Conservation (phyloP, 2,888 invertebrate genomes). For the Deroplatys truncata region DNA sequence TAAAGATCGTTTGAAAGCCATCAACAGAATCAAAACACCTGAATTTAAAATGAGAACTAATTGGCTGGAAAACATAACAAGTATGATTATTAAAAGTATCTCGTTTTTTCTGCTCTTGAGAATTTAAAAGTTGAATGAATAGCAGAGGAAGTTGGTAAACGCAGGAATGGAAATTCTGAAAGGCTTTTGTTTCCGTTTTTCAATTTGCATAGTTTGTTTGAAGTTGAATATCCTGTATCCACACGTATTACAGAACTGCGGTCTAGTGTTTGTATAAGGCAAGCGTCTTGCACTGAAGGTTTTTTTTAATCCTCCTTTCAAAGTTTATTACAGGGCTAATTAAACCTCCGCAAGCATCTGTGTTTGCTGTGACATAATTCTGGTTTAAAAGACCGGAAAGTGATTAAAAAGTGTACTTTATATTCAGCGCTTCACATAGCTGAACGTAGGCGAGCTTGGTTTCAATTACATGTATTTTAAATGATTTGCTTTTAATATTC, state of each 20-base stretch:
- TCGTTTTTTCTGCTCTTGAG: background rate
- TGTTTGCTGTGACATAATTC: background rate
- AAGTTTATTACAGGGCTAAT: background rate
- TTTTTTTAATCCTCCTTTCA: background rate
- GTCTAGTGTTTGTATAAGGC: background rate
- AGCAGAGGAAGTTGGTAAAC: background rate
- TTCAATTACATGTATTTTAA: too few species aligned
- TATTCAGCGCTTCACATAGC: too few species aligned
- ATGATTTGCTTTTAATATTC: too few species aligned
- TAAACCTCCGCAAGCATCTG: background rate
- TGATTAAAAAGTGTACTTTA: too few species aligned
- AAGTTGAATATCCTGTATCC: background rate
- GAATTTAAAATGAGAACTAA: background rate
- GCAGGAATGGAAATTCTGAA: background rate
- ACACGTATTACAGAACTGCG: background rate
- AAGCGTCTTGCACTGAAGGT: background rate
- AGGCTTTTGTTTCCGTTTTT: background rate
- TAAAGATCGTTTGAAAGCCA: background rate
- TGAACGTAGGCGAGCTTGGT: too few species aligned
- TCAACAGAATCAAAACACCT: background rate
- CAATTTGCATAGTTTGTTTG: background rate
- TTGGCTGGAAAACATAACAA: background rate
- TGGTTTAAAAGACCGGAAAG: too few species aligned
- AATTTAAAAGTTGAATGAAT: background rate
- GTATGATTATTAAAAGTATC: background rate